phyloP scores from a whole-genome alignment of 1,140 invertebrate genomes.

The Drosophila trapezifrons region DNA sequence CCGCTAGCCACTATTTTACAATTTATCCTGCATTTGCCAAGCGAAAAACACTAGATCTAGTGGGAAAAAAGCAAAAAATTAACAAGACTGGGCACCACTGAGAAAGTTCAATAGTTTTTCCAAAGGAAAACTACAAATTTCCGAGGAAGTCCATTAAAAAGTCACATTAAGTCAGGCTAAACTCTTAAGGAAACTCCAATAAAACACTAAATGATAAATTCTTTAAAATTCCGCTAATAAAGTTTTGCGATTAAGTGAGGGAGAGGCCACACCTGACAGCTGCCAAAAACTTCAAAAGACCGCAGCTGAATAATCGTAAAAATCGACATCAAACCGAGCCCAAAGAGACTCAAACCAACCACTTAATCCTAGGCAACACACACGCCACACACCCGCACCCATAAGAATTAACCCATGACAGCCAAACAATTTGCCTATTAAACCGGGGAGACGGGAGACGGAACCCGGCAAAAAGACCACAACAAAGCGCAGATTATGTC shows the following conservation, averaged over 20 bases:
- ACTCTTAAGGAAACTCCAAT: background rate
- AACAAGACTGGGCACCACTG: too few relatives aligned
- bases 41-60: too few relatives aligned
- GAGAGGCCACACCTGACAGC: conserved; percentile 47
- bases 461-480: conserved; percentile 35
- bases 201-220: background rate
- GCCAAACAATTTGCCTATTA: conserved; percentile 54
- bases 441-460: conserved; percentile 34
- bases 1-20: too few relatives aligned
- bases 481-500: conserved; percentile 78
- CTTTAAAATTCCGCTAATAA: conserved; percentile 13
- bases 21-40: too few relatives aligned
- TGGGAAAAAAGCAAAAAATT: too few relatives aligned
- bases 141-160: background rate
- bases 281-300: conserved; percentile 50
- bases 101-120: background rate
- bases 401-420: conserved; percentile 32
- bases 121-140: background rate
- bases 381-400: conserved; percentile 33
- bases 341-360: conserved; percentile 26
- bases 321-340: conserved; percentile 41
- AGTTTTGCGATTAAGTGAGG: conserved; percentile 8
- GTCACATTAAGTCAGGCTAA: background rate
- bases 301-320: conserved; percentile 58
- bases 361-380: conserved; percentile 39